These are phyloP conservation scores for Sycophila sp. DNA, from an alignment of 1,140 invertebrate genomes.

Conservation along the genomic window DNA sequence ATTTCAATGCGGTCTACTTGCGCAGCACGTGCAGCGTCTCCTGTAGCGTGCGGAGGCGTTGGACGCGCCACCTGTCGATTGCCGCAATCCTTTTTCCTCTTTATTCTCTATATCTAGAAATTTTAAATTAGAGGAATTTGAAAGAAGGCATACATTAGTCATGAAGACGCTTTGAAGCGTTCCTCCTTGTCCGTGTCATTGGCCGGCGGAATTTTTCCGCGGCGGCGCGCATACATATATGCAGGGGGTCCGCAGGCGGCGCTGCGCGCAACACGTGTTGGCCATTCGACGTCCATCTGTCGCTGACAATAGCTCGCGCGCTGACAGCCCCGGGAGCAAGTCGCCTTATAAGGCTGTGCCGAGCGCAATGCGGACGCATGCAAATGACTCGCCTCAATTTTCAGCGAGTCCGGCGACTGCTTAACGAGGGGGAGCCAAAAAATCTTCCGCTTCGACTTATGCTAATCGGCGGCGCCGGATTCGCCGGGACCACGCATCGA, in stretches of 20 bases:
- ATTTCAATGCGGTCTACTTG: conserved; percentile 10
- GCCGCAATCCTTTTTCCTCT: too few species aligned
- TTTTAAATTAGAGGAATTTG: too few species aligned
- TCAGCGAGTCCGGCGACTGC: background rate
- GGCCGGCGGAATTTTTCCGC: too few species aligned
- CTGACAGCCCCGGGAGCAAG: conserved; percentile 39
- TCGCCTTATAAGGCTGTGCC: conserved; percentile 12
- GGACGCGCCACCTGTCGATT: conserved; percentile 10
- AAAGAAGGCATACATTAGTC: conserved; percentile 26
- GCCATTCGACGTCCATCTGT: conserved; percentile 56
- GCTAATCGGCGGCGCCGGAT: conserved; percentile 8
- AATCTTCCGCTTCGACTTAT: conserved; percentile 2
- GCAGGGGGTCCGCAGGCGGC: background rate
- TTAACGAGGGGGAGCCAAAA: conserved; percentile 25
- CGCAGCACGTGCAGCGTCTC: background rate
- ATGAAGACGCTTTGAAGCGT: conserved; percentile 14
- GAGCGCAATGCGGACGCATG: conserved; percentile 33
- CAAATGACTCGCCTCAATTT: conserved; percentile 13
- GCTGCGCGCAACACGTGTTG: conserved; percentile 47
- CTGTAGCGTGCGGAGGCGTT: background rate
- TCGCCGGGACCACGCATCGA: background rate
- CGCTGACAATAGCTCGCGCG: conserved; percentile 50
- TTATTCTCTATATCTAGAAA: too few species aligned
- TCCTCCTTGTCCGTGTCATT: too few species aligned
- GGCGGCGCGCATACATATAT: background rate